Evolutionary conservation across 2,888 invertebrate species (phyloP), one percentile per base, ranked within the genome.

Genomic region (Philaethria dido): DNA sequence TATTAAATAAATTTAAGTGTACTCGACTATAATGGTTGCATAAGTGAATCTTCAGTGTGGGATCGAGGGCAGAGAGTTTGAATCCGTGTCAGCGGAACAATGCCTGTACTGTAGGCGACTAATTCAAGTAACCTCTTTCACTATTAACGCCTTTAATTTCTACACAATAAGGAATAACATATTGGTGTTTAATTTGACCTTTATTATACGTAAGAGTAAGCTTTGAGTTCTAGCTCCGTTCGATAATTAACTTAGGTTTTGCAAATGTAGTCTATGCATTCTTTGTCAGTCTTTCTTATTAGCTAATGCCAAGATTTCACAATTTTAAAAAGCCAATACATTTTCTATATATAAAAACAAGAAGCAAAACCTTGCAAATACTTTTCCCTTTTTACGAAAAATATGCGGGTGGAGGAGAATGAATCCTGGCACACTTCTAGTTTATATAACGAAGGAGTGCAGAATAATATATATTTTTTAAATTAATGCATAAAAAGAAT

Each of bases 41-140:
- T 88, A 88, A 88, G 83, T 75, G 79, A 77, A 76, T 84, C 82
- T 77, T 80, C 80, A 73, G 79, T 84, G 87, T 88, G 89, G 85
- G 88, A 88, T 88, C 79, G 83, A 77, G 85, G 87, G 75, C 76
- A 78, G 78, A 74, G 79, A 78, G 69, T 74, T 76, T 76, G 78
- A 82, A 88, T 79, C 80, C 77, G 82, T 86, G 89, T 86, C 83
- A 89, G 77, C 84, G 72, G 87, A 79, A 82, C 88, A 83, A 81
- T 83, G 73, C 66, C 63, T 62, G 64, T 68, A 63, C 59, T 62
- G 52, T 62, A 62, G 50, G 52, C 64, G 61, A 64, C 60, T 25
- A 33, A 33, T 33, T 47, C 60, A 8, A 18, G 6, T 45, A 47
- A 44, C 45, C 45, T 33, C 18, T 14, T 44, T 47, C 5, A 33